Evolutionary conservation across 1,140 invertebrate genomes (phyloP).

Genomic region (Orchesella cincta): DNA sequence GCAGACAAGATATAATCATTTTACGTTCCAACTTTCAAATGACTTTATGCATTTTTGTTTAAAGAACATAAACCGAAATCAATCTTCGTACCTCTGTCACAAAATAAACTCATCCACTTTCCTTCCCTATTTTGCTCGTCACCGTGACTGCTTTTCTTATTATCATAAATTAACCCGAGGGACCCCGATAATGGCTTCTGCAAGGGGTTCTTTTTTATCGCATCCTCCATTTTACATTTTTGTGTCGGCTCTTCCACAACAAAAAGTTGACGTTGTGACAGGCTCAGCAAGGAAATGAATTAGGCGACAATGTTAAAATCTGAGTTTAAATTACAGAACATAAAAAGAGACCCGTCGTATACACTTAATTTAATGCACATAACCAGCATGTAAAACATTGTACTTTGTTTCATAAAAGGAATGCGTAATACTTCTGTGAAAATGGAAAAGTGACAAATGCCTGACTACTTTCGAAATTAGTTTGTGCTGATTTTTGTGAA

Average conservation of each 20-base stretch:
- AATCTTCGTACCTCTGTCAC: background rate
- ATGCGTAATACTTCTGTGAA: too few species aligned
- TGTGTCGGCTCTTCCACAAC: background rate
- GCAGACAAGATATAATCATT: background rate
- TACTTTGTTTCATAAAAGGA: too few species aligned
- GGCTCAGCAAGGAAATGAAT: background rate
- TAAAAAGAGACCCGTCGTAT: too few species aligned
- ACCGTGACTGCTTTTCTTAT: background rate
- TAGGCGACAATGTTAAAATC: background rate
- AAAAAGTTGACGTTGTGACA: background rate
- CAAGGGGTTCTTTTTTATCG: background rate
- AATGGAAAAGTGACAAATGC: too few species aligned
- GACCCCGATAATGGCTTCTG: background rate
- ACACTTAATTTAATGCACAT: background rate
- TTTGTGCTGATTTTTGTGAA: too few species aligned
- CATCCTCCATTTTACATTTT: background rate
- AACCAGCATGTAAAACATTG: too few species aligned
- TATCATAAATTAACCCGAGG: conserved; percentile 17
- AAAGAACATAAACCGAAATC: background rate
- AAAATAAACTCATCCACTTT: background rate
- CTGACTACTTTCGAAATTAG: too few species aligned
- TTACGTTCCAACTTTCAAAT: background rate
- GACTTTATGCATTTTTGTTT: background rate
- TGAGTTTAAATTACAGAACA: background rate
- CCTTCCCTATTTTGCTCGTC: background rate